phyloP scores from a whole-genome alignment of 1,140 invertebrate species.

The Ceratina japonica region DNA sequence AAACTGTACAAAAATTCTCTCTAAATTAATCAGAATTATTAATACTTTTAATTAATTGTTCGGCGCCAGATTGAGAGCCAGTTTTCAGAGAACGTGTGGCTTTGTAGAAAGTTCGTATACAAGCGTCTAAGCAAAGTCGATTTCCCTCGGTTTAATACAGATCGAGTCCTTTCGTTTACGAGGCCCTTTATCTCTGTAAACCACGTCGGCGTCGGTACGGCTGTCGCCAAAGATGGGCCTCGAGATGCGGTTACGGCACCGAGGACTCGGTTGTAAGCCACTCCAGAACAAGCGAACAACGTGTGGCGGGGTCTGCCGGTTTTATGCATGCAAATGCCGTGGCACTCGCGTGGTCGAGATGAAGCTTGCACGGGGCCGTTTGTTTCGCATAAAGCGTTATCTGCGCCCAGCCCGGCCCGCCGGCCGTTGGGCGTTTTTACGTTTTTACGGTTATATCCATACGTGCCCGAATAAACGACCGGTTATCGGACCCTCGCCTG shows the following conservation, averaged over 20 bases:
- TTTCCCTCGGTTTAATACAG: neutral
- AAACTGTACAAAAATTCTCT: no score
- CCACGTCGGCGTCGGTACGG: neutral
- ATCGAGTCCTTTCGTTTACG: neutral
- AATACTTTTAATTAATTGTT: no score
- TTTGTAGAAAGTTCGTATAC: no score
- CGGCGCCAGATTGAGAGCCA: no score
- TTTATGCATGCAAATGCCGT: constrained; percentile 36
- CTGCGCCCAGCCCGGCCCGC: neutral
- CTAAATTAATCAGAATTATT: no score
- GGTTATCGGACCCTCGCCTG: constrained; percentile 12
- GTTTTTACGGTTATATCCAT: constrained; percentile 42
- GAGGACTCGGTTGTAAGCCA: neutral
- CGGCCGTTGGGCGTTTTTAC: constrained; percentile 14
- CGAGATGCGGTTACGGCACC: constrained; percentile 7
- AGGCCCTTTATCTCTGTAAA: neutral
- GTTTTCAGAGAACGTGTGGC: no score
- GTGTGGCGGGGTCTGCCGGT: neutral
- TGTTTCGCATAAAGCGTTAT: constrained; percentile 43
- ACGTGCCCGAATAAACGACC: constrained; percentile 30
- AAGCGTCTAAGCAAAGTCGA: no score
- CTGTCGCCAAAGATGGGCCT: neutral
- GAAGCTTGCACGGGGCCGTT: constrained; percentile 17
- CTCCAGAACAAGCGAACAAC: constrained; percentile 10
- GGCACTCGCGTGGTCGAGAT: constrained; percentile 3